Percentiles rank a stretch among this genome's conserved stretches.
Evolutionary conservation across 2,113 vertebrate species (phyloP).

Genomic region (Burhinus oedicnemus): DNA sequence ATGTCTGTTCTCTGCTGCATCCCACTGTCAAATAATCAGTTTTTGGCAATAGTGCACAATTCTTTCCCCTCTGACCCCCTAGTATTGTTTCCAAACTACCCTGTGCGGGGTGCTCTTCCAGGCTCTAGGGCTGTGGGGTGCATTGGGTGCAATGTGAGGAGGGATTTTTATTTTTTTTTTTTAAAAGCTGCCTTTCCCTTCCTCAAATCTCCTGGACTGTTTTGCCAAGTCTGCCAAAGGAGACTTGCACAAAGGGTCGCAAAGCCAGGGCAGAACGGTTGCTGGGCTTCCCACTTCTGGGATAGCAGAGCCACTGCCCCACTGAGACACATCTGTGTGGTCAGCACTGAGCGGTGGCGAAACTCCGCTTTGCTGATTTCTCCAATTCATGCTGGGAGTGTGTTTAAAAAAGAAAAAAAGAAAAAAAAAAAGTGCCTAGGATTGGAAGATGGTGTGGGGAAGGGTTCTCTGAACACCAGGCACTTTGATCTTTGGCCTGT

Average conservation of each 20-base stretch:
- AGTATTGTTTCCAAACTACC: conserved; percentile 22
- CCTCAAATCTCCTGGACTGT: background rate
- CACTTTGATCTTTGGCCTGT: background rate
- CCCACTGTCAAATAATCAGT: conserved; percentile 16
- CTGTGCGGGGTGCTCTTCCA: background rate
- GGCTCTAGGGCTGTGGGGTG: background rate
- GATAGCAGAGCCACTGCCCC: background rate
- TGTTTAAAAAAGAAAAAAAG: background rate
- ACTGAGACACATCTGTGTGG: background rate
- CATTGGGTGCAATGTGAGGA: background rate
- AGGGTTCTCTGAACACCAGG: background rate
- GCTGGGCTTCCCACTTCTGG: background rate
- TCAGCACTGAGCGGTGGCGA: background rate
- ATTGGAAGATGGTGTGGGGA: background rate
- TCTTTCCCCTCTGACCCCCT: conserved; percentile 16
- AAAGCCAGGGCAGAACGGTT: background rate
- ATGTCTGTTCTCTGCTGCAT: conserved; percentile 48
- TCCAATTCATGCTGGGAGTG: background rate
- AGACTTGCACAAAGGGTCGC: background rate
- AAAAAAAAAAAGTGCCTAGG: background rate
- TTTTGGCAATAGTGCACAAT: conserved; percentile 23
- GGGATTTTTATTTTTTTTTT: background rate
- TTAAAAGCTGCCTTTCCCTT: conserved; percentile 31
- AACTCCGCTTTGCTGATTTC: background rate
- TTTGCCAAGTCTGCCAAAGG: background rate